Evolutionary conservation across 2,888 invertebrate genomes (phyloP).

Genomic region (Heliconius charithonia): DNA sequence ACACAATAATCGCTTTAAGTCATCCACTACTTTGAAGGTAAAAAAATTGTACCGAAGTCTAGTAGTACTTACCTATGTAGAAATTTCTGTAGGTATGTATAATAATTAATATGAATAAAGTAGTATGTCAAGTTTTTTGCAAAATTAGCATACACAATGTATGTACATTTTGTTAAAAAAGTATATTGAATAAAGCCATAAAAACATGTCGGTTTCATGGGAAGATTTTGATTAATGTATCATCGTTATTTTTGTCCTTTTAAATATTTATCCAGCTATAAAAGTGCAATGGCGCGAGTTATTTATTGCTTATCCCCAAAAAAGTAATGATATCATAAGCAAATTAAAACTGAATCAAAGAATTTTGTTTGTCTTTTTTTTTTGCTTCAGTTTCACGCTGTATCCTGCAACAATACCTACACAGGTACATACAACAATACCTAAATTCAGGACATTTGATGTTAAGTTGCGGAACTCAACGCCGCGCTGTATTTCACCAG

Average conservation of each 20-base stretch:
- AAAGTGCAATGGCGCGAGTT: constrained; percentile 31
- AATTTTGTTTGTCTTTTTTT: background rate
- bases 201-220: constrained; percentile 35
- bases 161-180: background rate
- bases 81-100: background rate
- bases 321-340: constrained; percentile 32
- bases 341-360: constrained; percentile 12
- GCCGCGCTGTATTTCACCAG: background rate
- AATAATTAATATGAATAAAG: constrained; percentile 5
- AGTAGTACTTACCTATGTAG: background rate
- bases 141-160: background rate
- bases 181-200: constrained; percentile 26
- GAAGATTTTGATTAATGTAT: constrained; percentile 39
- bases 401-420: too few relatives aligned
- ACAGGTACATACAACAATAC: too few relatives aligned
- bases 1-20: too few relatives aligned
- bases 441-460: background rate
- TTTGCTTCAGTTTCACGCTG: background rate
- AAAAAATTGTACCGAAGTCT: background rate
- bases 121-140: background rate
- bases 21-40: background rate
- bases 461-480: background rate
- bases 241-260: constrained; percentile 43
- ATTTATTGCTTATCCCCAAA: constrained; percentile 40
- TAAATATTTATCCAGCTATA: constrained; percentile 40